Conservation (phyloP, 2,113 vertebrate species). For the Petrocephalus microphthalmus region DNA sequence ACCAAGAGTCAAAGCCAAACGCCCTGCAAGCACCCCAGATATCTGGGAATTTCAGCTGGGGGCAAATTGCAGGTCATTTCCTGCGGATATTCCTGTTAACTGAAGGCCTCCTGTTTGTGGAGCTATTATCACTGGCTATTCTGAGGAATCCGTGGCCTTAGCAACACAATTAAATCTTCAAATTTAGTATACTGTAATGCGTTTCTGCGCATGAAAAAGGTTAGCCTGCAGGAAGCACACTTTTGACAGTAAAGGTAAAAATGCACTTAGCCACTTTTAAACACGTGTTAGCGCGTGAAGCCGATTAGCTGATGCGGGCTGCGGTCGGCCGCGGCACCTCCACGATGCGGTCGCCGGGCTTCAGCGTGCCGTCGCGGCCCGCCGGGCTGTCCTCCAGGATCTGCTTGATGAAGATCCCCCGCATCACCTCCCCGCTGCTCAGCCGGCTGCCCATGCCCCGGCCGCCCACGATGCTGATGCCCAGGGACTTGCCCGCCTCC, state of each 20-base stretch:
- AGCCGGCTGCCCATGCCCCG: conserved; percentile 95
- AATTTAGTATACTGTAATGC: neutral
- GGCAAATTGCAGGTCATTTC: neutral
- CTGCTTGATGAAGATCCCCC: conserved; percentile 97
- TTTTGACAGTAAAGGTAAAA: neutral
- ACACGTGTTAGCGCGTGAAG: neutral
- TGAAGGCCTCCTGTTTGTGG: neutral
- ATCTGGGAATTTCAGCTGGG: neutral
- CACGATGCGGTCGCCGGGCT: conserved; percentile 88
- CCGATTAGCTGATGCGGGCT: neutral
- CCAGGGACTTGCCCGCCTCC: conserved; percentile 84
- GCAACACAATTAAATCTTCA: neutral
- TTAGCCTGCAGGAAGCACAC: neutral
- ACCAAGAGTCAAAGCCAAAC: neutral
- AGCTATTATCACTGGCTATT: neutral
- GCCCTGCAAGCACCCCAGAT: neutral
- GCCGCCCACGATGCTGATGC: conserved; percentile 96
- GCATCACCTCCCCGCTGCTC: conserved; percentile 92
- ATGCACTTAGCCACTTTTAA: neutral
- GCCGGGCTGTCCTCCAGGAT: conserved; percentile 93
- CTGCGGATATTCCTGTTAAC: neutral
- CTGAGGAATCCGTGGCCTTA: neutral
- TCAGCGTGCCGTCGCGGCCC: conserved; percentile 84
- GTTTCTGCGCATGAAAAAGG: neutral
- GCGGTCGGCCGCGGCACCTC: conserved; percentile 64